Percentiles rank a stretch among this genome's conserved stretches.
These are phyloP conservation scores for Pituophis catenifer DNA, from an alignment of 2,113 vertebrate genomes.

Conservation along the genomic window DNA sequence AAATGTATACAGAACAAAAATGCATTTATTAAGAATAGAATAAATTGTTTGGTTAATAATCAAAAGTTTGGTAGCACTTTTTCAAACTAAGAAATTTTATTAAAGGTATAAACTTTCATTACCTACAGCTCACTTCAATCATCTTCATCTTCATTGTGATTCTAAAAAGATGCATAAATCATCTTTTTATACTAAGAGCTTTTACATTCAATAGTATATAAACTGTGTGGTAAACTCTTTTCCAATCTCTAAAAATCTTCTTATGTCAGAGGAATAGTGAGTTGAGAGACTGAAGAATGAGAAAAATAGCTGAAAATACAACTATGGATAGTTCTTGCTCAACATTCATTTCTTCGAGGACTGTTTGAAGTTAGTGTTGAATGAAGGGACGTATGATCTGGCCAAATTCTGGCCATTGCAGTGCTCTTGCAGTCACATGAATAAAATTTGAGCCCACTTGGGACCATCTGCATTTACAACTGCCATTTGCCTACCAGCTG, in stretches of 20 bases:
- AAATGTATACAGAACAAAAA: background rate
- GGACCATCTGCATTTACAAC: background rate
- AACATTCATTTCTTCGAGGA: background rate
- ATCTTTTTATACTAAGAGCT: background rate
- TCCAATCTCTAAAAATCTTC: background rate
- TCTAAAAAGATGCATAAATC: background rate
- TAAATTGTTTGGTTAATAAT: background rate
- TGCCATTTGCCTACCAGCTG: background rate
- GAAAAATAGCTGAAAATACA: background rate
- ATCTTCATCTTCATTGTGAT: background rate
- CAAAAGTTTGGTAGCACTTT: background rate
- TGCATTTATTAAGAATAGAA: background rate
- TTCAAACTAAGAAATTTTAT: background rate
- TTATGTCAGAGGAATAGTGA: background rate
- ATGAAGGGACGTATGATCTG: background rate
- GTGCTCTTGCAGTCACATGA: background rate
- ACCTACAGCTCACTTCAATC: background rate
- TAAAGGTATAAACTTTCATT: background rate
- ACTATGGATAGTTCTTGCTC: background rate
- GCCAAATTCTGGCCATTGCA: background rate
- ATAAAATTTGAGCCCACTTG: background rate
- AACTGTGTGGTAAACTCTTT: background rate
- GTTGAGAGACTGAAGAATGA: background rate
- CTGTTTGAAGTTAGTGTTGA: background rate
- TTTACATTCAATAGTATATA: background rate